These are phyloP conservation scores for Girardia tigrina DNA, from an alignment of 2,888 invertebrate genomes.

Conservation along the genomic window DNA sequence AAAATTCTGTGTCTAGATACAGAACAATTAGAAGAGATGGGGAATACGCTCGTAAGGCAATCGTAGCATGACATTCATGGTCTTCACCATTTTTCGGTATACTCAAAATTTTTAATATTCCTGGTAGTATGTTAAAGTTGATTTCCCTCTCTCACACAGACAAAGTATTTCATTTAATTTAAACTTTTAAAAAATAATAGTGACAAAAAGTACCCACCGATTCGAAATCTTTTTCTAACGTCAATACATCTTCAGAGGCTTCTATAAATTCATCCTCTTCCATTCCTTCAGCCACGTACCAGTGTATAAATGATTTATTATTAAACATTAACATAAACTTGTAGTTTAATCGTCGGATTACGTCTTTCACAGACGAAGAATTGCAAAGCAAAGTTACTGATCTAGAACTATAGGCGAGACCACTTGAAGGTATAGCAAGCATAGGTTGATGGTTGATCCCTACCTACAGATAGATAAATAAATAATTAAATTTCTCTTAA, in stretches of 20 bases:
- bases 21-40: too few species aligned
- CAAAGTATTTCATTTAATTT: too few species aligned
- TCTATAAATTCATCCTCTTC: slow-evolving; percentile 33
- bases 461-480: neutral
- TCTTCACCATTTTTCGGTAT: too few species aligned
- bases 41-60: too few species aligned
- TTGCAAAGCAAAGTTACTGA: slow-evolving; percentile 48
- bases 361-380: slow-evolving; percentile 50
- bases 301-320: slow-evolving; percentile 40
- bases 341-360: slow-evolving; percentile 43
- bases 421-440: slow-evolving; percentile 57
- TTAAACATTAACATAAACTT: slow-evolving; percentile 39
- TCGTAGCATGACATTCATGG: too few species aligned
- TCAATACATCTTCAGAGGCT: neutral
- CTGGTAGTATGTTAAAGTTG: too few species aligned
- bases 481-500: neutral
- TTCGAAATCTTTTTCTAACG: slow-evolving; percentile 14
- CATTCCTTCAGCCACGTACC: slow-evolving; percentile 39
- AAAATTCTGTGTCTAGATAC: too few species aligned
- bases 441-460: neutral
- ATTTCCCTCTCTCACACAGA: too few species aligned
- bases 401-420: slow-evolving; percentile 55
- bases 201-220: too few species aligned
- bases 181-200: too few species aligned
- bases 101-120: too few species aligned